Evolutionary conservation across 2,797 vertebrate genomes (phyloP).

Genomic region (Cygnus olor): DNA sequence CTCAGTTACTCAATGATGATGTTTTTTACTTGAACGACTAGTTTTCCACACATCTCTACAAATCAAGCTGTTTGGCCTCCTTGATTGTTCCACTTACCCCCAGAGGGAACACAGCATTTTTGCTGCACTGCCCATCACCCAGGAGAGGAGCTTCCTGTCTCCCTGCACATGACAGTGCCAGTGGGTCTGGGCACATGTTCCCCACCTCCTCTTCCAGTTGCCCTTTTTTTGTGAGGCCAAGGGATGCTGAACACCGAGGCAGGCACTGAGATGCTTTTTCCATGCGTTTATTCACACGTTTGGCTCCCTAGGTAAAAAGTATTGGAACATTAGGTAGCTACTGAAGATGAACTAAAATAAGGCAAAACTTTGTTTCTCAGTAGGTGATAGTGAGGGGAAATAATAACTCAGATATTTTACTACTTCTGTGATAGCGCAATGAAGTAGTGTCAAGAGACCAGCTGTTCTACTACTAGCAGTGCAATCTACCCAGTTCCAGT

Average conservation of each 20-base stretch:
- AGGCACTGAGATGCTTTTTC: background rate
- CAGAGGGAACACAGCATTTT: background rate
- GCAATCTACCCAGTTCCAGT: background rate
- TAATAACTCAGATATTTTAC: background rate
- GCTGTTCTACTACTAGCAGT: background rate
- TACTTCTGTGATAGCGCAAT: background rate
- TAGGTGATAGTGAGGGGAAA: background rate
- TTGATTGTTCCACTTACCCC: background rate
- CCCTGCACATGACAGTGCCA: no score
- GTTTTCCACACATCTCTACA: background rate
- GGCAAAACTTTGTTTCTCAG: background rate
- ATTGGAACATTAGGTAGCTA: background rate
- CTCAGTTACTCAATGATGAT: rapidly evolving
- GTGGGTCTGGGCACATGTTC: background rate
- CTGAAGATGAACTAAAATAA: background rate
- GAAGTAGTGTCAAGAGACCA: background rate
- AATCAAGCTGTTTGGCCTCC: background rate
- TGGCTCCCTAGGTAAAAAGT: background rate
- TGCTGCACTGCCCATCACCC: rapidly evolving
- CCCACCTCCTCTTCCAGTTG: background rate
- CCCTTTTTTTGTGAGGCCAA: background rate
- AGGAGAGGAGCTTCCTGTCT: background rate
- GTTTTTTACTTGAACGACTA: background rate
- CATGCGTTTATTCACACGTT: background rate
- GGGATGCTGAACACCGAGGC: background rate